These are phyloP conservation scores for Oenanthe oenanthe DNA, from an alignment of 2,113 vertebrate genomes.

Conservation along the genomic window DNA sequence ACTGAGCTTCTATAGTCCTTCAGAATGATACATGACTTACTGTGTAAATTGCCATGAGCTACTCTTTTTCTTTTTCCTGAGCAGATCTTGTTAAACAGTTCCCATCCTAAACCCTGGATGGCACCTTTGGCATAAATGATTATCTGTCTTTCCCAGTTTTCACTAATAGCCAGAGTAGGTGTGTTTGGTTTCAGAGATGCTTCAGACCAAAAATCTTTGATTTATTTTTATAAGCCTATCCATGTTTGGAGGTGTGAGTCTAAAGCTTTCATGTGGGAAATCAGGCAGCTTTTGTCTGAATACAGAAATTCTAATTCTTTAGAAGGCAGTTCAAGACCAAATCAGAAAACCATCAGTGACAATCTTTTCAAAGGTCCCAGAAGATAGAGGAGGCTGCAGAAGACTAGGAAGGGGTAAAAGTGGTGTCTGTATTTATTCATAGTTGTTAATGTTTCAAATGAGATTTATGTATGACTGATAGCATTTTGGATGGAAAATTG, in stretches of 20 bases:
- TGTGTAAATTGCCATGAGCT: neutral
- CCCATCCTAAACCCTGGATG: neutral
- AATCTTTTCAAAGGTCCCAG: neutral
- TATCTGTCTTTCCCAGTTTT: neutral
- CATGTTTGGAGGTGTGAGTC: neutral
- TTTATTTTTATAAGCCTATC: neutral
- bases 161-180: neutral
- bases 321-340: neutral
- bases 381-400: neutral
- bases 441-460: neutral
- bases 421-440: neutral
- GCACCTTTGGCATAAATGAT: slow-evolving; percentile 20
- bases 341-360: neutral
- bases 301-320: neutral
- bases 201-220: neutral
- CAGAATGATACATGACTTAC: neutral
- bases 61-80: neutral
- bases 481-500: neutral
- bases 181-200: neutral
- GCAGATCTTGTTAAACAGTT: slow-evolving; percentile 9
- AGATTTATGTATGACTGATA: neutral
- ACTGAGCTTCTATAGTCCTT: slow-evolving; percentile 15
- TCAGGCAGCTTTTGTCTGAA: neutral
- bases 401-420: neutral
- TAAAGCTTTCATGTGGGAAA: neutral